Evolutionary conservation across 2,797 vertebrate genomes (phyloP), one percentile per base, ranked within the genome.

Genomic region (Squalus acanthias): DNA sequence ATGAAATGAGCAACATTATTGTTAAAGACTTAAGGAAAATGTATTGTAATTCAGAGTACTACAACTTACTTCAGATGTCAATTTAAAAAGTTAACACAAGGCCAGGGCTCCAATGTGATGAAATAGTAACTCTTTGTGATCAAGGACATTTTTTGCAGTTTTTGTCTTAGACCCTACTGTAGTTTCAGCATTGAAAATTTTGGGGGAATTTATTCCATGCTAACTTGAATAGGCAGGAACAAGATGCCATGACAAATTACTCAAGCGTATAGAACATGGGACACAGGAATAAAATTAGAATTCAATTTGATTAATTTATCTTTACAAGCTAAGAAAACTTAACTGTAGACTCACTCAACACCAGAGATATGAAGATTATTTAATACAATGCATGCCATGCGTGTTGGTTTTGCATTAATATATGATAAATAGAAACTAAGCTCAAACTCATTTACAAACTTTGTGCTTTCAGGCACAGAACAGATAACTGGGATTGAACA

Each of bases 51-150:
- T 74, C 46, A 76, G 70, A n/a, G 76, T 95, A 74, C 20, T 70
- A 9, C 1, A 69, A 22, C 0, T 53, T 74, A 50, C 13, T 72
- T 53, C 15, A 76, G 22, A 46, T 22, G 20, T 20, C n/a, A 76
- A 72, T 57, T 76, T 13, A 29, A 46, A 95, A 76, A 24, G 22
- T 50, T n/a, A 69, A 76, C 22, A 95, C 5, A n/a, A 20, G 70
- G 50, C 50, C 70, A 95, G 50, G 69, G 7, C 50, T 95, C 53
- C 70, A 74, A 76, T 76, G 70, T 95, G 46, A 95, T 95, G 94
- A 95, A 46, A 95, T 69, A 69, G 65, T 69, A 69, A 93, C 91
- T 93, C 65, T 93, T 93, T 93, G 91, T 93, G 91, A 93, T 8
- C n/a, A 92, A n/a, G 63, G 15, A 17, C 63, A 65, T 92, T 57